A percentile compares a stretch with the other conserved stretches of the same genome.
phyloP scores from a whole-genome alignment of 2,113 vertebrate genomes.

The Struthidea cinerea region DNA sequence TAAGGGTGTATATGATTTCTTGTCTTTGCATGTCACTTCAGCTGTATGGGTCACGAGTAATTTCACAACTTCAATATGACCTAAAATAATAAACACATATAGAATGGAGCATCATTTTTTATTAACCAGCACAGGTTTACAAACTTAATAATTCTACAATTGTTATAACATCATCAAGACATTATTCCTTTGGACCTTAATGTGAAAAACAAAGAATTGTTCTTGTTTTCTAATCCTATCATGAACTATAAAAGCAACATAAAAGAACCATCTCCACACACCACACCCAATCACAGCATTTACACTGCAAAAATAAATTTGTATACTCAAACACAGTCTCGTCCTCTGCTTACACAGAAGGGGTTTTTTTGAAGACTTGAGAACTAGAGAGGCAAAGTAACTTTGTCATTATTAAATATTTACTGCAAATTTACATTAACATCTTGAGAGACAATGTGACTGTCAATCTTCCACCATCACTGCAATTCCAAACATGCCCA shows the following conservation, averaged over 20 bases:
- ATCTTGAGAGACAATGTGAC: background rate
- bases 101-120: background rate
- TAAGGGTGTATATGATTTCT: conserved; percentile 93
- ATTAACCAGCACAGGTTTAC: background rate
- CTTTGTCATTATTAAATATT: background rate
- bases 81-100: conserved; percentile 68
- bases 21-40: conserved; percentile 96
- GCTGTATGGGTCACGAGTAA: conserved; percentile 90
- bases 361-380: accelerated
- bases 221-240: background rate
- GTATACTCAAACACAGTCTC: background rate
- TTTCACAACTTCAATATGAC: conserved; percentile 96
- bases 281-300: background rate
- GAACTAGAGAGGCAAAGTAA: background rate
- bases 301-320: background rate
- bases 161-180: background rate
- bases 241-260: background rate
- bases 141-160: background rate
- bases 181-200: background rate
- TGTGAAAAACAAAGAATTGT: background rate
- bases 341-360: background rate
- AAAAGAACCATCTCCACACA: background rate
- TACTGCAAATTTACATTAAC: background rate
- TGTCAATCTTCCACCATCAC: background rate
- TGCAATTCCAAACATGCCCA: accelerated